Evolutionary conservation across 2,113 vertebrate genomes (phyloP).

Genomic region (Saimiri boliviensis): DNA sequence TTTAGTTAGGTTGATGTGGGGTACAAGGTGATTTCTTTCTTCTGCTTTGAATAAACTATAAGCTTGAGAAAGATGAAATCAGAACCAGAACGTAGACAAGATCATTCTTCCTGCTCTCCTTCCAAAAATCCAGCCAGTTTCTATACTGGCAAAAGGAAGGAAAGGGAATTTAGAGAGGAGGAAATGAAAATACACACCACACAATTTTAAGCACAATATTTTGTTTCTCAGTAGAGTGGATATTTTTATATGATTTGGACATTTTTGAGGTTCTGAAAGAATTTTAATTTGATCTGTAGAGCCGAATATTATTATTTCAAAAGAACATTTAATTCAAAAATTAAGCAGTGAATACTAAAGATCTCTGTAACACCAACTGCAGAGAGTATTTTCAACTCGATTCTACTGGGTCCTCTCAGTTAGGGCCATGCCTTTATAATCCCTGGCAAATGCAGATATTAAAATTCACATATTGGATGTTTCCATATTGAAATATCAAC

Average conservation of each 20-base stretch:
- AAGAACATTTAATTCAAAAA: not conserved
- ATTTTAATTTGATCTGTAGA: not conserved
- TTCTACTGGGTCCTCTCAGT: not conserved
- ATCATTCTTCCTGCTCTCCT: not conserved
- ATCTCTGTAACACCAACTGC: not conserved
- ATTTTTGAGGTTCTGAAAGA: slow-evolving; percentile 44
- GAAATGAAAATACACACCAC: not conserved
- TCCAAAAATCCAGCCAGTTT: not conserved
- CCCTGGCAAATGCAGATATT: not conserved
- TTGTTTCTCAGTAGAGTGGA: not conserved
- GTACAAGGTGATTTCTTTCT: not conserved
- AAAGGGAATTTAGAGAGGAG: not conserved
- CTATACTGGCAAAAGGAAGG: not conserved
- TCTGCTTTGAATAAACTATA: not conserved
- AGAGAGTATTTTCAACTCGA: not conserved
- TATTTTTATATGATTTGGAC: not conserved
- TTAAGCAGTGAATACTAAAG: not conserved
- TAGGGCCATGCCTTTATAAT: not conserved
- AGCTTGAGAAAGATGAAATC: not conserved
- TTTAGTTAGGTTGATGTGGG: too few relatives aligned
- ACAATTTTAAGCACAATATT: not conserved
- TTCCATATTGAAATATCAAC: slow-evolving; percentile 53
- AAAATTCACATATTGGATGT: not conserved
- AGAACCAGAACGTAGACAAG: not conserved
- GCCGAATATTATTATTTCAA: not conserved